Base-by-base conservation (phyloP, 2,888 invertebrate species). In the Chrysotoxum bicinctum region DNA sequence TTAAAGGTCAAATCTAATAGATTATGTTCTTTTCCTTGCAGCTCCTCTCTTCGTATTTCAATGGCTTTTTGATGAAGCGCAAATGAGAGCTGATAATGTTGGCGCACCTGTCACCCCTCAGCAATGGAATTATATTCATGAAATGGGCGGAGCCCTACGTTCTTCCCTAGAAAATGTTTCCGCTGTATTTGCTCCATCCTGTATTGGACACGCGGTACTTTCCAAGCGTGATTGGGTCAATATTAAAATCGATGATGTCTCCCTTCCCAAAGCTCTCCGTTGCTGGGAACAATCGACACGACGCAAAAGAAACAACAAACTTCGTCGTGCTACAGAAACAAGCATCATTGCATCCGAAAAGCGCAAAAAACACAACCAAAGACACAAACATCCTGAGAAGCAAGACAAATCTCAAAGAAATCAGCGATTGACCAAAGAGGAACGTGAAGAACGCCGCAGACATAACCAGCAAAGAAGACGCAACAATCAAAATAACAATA, bases 11-110 rank as follows among this genome's bases (percentile, higher is more conserved):
- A 37, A 5, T 6, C 10, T 40, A 43, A 45, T 14, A 19, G 12
- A 21, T 16, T 9, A 0, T n/a, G 9, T 35, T 16, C 50, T 52
- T 21, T 14, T 16, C 10, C 21, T 21, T 52, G 5, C 79, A 91
- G 98, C 97, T 66, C 97, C 98, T 0, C 93, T 98, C 30, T 98
- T 98, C 91, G 96, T 98, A 26, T 97, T 98, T 91, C 98, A 98
- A 94, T 98, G 98, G 95, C 93, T 98, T 64, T 98, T 98, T 91
- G 98, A 98, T 91, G 98, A 98, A 90, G 98, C 98, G 3, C 98
- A 98, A 93, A 95, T 98, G 94, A 95, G 96, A 35, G 97, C 97
- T 0, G 97, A 98, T 91, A 98, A 98, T 89, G 97, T 98, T 1
- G 96, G 97, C 0, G 95, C 97, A 0, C 98, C 98, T 1, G 95